A percentile compares a stretch with the other conserved stretches of the same genome.
These are phyloP conservation scores for Teleogryllus oceanicus DNA, from an alignment of 2,888 invertebrate genomes.

Conservation along the genomic window DNA sequence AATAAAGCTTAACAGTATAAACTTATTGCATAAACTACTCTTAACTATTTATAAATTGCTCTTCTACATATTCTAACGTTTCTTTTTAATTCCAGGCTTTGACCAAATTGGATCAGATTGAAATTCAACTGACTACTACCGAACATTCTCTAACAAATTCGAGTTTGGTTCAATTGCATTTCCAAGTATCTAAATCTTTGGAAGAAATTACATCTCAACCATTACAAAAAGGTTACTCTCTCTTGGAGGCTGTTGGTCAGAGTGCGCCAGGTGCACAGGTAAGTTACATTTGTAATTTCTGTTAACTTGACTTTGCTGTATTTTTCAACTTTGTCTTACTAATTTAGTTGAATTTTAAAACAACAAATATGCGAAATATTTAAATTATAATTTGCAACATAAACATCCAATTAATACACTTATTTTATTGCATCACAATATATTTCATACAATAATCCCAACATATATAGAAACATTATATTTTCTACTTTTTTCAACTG, in stretches of 20 bases:
- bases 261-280: slow-evolving; percentile 62
- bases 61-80: not conserved
- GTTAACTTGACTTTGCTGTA: not conserved
- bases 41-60: too few species aligned
- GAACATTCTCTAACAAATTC: slow-evolving; percentile 63
- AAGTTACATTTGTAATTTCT: slow-evolving; percentile 27
- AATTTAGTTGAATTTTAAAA: not conserved
- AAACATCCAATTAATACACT: too few species aligned
- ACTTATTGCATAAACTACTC: too few species aligned
- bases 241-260: slow-evolving; percentile 65
- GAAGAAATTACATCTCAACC: slow-evolving; percentile 65
- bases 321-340: not conserved
- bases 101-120: slow-evolving; percentile 68
- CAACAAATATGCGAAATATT: too few species aligned
- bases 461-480: too few species aligned
- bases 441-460: too few species aligned
- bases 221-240: slow-evolving; percentile 66
- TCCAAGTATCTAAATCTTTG: slow-evolving; percentile 62
- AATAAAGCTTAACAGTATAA: too few species aligned
- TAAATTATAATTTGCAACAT: too few species aligned
- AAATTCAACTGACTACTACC: slow-evolving; percentile 65
- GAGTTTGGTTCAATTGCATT: slow-evolving; percentile 64
- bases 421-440: too few species aligned
- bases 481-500: too few species aligned
- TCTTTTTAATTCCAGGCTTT: slow-evolving; percentile 54